Evolutionary conservation across 1,140 invertebrate species (phyloP), one percentile per base, ranked within the genome.

Genomic region (Drosophila prosaltans): DNA sequence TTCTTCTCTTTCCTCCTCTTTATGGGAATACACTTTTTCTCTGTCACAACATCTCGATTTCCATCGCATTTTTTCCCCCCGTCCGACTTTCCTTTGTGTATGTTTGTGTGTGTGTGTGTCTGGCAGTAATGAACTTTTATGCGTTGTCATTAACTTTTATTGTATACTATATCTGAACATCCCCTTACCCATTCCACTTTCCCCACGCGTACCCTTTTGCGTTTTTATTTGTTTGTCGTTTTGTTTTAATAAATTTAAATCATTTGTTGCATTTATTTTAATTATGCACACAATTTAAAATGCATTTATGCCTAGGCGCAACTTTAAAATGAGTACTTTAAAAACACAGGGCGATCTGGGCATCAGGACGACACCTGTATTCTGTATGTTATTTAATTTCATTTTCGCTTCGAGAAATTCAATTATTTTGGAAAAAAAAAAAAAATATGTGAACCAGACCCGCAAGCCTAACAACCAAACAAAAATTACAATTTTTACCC

Each of bases 241-340:
- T 71, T 76, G 83, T 83, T 86, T 89, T 86, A 86, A 89, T 86
- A 86, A 89, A 86, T 86, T 89, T 86, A 86, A 86, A 86, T 86
- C 83, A 86, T 86, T 89, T 86, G 83, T 89, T 89, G 83, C 83
- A 88, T 86, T 86, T 86, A 86, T 86, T 86, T 86, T 83, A 86
- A 86, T 86, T 89, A 86, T 86, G 72, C 73, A 69, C 77, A 69
- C 80, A 74, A 63, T 86, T 86, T 86, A 86, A 86, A 89, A 83
- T 89, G 84, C 83, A 83, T 89, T 69, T 59, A 59, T n/a, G 57
- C 68, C 48, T 45, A 21, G 21, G 26, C 54, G 6, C 39, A 41
- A 55, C 73, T 76, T 77, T 85, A 70, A 83, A 59, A 63, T 36
- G 51, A 9, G 36, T 26, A 30, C 7, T 45, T 55, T 43, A 58